phyloP scores from a whole-genome alignment of 2,888 invertebrate genomes.

The Ypsolopha sequella region DNA sequence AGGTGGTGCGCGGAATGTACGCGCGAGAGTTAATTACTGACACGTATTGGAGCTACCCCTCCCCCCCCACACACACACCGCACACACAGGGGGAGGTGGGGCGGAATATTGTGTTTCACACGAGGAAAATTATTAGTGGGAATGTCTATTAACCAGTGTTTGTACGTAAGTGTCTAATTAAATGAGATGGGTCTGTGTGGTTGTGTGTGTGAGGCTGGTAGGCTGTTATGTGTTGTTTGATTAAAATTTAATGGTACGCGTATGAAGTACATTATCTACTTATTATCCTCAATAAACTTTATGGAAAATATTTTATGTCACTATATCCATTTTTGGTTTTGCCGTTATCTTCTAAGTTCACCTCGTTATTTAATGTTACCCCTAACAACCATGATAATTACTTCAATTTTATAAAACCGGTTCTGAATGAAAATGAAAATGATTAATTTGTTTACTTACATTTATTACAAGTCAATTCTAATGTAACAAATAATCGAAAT shows the following conservation, averaged over 20 bases:
- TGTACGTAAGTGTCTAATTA: constrained; percentile 5
- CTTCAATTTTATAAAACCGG: no score
- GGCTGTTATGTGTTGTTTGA: not conserved
- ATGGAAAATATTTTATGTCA: no score
- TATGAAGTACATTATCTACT: no score
- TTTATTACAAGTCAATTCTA: no score
- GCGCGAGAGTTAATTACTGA: constrained; percentile 13
- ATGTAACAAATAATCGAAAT: no score
- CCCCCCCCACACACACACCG: not conserved
- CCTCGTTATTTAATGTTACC: no score
- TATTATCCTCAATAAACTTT: no score
- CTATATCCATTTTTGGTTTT: no score
- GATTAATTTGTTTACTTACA: no score
- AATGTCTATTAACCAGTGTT: constrained; percentile 5
- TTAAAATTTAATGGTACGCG: not conserved
- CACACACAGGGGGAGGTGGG: not conserved
- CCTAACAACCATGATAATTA: no score
- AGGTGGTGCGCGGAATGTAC: constrained; percentile 10
- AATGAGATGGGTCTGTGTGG: not conserved
- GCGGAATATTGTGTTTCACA: constrained; percentile 3
- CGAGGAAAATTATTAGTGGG: constrained; percentile 2
- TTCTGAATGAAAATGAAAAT: no score
- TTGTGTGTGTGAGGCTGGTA: not conserved
- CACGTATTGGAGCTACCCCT: constrained; percentile 7
- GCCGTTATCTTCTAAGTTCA: no score